Evolutionary conservation across 2,888 invertebrate genomes (phyloP), one percentile per base, ranked within the genome.

Genomic region (Hyppa rectilinea): DNA sequence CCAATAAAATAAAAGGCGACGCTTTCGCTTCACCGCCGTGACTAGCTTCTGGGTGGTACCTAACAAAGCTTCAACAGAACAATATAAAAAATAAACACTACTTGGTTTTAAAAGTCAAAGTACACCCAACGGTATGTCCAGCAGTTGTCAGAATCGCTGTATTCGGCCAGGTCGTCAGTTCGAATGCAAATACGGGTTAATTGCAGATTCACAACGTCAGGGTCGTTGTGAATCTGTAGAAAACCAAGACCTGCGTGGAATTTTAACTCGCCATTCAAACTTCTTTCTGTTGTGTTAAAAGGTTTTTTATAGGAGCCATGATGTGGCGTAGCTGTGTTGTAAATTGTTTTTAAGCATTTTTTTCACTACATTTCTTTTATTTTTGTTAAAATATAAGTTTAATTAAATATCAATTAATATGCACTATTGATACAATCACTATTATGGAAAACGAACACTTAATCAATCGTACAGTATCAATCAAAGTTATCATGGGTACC

Each of bases 161-260:
- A 82, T 81, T 84, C 79, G 81, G 59, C 23, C 84, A 67, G 89
- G 87, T 92, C 91, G 90, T 77, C 88, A 80, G 91, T 90, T 89
- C 91, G 88, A 85, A 93, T 93, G 91, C 90, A 91, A 93, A 93
- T 92, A 88, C 90, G 83, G 91, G 92, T 92, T 93, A 93, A 93
- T 94, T 93, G 93, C 91, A 89, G 90, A 94, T 94, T 94, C 93
- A 92, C 88, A 78, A 76, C 89, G 89, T 90, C 90, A n/a, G n/a
- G n/a, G n/a, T n/a, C n/a, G n/a, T n/a, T n/a, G n/a, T n/a, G n/a
- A n/a, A n/a, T 90, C 87, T 83, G 86, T 92, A 92, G 91, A 92
- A 92, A 93, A 91, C 91, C 75, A 66, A 87, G 79, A 89, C 90
- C 85, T 75, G 89, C 79, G 75, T 81, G 87, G 94, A 93, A 93